A percentile compares a stretch with the other conserved stretches of the same genome.
These are phyloP conservation scores for Pyrrhosoma nymphula DNA, from an alignment of 2,888 invertebrate species.

Conservation along the genomic window DNA sequence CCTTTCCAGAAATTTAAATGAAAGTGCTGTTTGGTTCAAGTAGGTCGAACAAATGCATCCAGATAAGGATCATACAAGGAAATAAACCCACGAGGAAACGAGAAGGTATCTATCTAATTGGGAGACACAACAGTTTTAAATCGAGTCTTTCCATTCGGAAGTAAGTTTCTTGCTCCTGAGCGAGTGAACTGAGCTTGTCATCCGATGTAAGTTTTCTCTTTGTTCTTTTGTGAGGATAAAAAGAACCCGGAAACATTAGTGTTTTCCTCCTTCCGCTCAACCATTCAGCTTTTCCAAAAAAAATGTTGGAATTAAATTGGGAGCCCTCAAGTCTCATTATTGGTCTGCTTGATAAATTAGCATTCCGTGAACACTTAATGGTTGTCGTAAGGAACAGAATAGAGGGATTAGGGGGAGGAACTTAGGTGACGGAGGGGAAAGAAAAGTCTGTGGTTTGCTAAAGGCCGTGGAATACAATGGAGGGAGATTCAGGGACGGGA, in stretches of 20 bases:
- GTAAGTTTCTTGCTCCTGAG: not conserved
- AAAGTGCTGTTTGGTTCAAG: no score
- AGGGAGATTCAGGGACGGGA: not conserved
- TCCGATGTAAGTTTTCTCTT: not conserved
- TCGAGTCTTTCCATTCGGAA: not conserved
- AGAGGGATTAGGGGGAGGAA: not conserved
- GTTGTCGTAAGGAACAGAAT: not conserved
- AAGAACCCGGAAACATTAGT: not conserved
- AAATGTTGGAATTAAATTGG: not conserved
- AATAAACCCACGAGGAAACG: not conserved
- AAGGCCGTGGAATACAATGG: constrained; percentile 36
- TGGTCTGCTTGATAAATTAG: constrained; percentile 51
- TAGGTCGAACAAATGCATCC: no score
- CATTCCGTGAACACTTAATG: constrained; percentile 54
- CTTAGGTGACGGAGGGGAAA: not conserved
- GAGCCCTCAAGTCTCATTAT: not conserved
- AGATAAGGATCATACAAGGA: no score
- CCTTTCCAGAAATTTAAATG: no score
- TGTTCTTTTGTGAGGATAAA: not conserved
- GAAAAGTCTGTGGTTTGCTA: not conserved
- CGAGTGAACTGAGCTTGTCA: not conserved
- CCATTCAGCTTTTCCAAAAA: not conserved
- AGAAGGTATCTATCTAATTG: not conserved
- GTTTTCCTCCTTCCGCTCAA: not conserved
- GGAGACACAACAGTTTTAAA: not conserved